Percentiles rank a stretch among this genome's conserved stretches.
phyloP scores from a whole-genome alignment of 2,797 vertebrate species.

The Hozukius guyotensis region DNA sequence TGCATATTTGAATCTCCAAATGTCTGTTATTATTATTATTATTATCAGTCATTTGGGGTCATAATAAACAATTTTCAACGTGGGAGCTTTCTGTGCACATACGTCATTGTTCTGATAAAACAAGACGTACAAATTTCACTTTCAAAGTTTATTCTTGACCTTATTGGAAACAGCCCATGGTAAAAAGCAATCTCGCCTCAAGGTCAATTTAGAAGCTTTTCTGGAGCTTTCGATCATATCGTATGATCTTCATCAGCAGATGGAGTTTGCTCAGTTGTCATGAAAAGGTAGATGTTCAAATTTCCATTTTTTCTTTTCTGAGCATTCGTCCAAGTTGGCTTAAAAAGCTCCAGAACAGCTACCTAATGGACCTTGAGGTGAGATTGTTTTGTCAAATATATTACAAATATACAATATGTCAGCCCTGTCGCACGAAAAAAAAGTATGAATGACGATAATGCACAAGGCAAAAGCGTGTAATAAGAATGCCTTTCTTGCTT shows the following conservation, averaged over 20 bases:
- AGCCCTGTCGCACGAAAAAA: fast-evolving
- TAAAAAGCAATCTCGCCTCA: not conserved
- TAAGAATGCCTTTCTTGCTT: too few relatives aligned
- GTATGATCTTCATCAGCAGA: not conserved
- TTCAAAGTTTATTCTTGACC: not conserved
- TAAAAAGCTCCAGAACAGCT: not conserved
- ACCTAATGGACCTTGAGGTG: not conserved
- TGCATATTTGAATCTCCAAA: not conserved
- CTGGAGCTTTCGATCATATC: not conserved
- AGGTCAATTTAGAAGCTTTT: not conserved
- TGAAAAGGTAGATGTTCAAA: not conserved
- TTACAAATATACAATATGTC: fast-evolving
- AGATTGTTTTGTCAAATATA: not conserved
- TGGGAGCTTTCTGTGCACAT: not conserved
- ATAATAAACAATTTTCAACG: not conserved
- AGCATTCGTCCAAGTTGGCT: not conserved
- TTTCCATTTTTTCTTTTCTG: too few relatives aligned
- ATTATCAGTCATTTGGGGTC: not conserved
- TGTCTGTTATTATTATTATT: not conserved
- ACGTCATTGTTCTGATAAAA: not conserved
- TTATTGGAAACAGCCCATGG: not conserved
- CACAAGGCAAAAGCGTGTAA: too few relatives aligned
- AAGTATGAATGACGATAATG: too few relatives aligned
- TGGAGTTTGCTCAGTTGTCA: not conserved
- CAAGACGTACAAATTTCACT: not conserved